Evolutionary conservation across 2,797 vertebrate genomes (phyloP).

Genomic region (Brotogeris chrysoptera): DNA sequence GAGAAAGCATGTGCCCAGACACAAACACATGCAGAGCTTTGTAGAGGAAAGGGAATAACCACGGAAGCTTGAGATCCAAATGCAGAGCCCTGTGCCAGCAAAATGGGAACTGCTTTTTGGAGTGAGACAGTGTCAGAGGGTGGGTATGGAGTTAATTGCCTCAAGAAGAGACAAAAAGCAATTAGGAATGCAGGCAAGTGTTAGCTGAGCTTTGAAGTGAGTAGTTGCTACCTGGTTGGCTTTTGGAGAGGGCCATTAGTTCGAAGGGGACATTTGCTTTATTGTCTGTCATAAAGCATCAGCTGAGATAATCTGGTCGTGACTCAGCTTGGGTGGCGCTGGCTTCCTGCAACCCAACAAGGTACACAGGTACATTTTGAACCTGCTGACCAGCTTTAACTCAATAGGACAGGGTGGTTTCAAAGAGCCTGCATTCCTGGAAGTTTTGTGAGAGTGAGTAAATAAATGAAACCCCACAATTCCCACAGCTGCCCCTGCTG

Average conservation of each 20-base stretch:
- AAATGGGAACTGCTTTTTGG: not conserved
- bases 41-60: not conserved
- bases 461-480: not conserved
- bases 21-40: not conserved
- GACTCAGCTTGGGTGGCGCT: not conserved
- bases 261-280: not conserved
- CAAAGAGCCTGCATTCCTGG: not conserved
- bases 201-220: not conserved
- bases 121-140: not conserved
- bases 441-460: not conserved
- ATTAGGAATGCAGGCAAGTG: not conserved
- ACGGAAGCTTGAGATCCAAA: not conserved
- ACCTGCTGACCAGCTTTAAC: not conserved
- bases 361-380: not conserved
- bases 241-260: not conserved
- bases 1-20: slow-evolving; percentile 6
- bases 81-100: not conserved
- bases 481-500: not conserved
- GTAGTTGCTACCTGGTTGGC: not conserved
- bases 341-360: not conserved
- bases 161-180: not conserved
- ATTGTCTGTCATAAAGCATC: not conserved
- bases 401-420: not conserved
- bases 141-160: not conserved
- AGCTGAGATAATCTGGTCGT: not conserved